Base-by-base conservation (phyloP, 2,888 invertebrate species). In the Drosophila heteroneura region DNA sequence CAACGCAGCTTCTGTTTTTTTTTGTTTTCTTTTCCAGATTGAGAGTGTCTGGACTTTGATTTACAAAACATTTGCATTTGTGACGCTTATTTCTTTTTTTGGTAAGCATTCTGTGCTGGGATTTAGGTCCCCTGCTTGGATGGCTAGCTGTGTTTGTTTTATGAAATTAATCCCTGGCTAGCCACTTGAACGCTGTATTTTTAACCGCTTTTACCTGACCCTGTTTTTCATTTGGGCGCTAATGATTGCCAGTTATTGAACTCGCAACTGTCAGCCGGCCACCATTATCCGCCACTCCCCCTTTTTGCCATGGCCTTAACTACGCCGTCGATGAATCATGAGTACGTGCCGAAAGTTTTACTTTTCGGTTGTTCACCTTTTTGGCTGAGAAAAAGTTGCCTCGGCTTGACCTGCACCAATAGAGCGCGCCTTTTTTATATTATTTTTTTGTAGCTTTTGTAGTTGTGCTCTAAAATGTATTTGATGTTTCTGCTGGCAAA, bases 401-500 rank as follows among this genome's bases (percentile, higher is more conserved):
- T 28, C 68, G 28, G 62, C 72, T 73, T 83, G 85, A 79, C 83
- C 87, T 70, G 87, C 72, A 44, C 41, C 70, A 69, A 65, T 62
- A 37, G 22, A 32, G 41, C 16, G 60, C 52, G 64, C 61, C 37
- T 58, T 44, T 35, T 53, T 53, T 6, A 3, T 26, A 10, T 26
- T 0, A 3, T 7, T 47, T 22, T 41, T 26, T 9, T 7, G 2
- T 12, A 41, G n/a, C 14, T 49, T 49, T 16, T 10, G n/a, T 32
- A 74, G 60, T 65, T 77, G 32, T 53, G 76, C 59, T 77, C 59
- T 44, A 64, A 85, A 82, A 76, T 79, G 69, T 74, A 75, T 90
- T 83, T 83, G 63, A 85, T 83, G 81, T 88, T 89, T 88, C 51
- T 79, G 67, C 78, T 83, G 78, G 81, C 73, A 68, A 58, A 65